Conservation (phyloP, 2,888 invertebrate genomes). For the Catotricha subobsoleta region DNA sequence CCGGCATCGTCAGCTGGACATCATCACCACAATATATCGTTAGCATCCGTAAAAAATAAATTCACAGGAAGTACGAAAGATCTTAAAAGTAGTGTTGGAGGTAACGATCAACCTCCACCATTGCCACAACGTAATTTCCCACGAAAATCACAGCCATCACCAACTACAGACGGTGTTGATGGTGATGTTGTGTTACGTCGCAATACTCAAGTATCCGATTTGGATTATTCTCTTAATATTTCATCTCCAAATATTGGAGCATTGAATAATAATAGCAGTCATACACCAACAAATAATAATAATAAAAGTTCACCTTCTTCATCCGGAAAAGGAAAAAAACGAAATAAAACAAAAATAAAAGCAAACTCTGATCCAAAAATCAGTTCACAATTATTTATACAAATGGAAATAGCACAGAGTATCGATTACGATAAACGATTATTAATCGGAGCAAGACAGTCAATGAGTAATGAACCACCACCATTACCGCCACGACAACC, state of each 20-base stretch:
- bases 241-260: not conserved
- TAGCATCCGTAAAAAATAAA: constrained; percentile 23
- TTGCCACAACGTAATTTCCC: constrained; percentile 35
- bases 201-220: constrained; percentile 22
- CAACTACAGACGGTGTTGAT: constrained; percentile 11
- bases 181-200: constrained; percentile 13
- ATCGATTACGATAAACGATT: constrained; percentile 5
- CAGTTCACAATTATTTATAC: constrained; percentile 29
- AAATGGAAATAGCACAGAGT: constrained; percentile 25
- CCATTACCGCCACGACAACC: constrained; percentile 42
- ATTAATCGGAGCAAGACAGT: constrained; percentile 26
- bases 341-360: constrained; percentile 27
- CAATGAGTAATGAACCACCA: constrained; percentile 32
- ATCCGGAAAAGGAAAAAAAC: constrained; percentile 14
- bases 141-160: constrained; percentile 20
- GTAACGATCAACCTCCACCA: constrained; percentile 31
- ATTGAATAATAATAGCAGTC: not conserved
- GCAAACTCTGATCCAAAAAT: constrained; percentile 31
- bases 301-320: not conserved
- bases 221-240: constrained; percentile 20
- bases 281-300: not conserved
- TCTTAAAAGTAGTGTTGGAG: constrained; percentile 18
- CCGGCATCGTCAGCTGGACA: constrained; percentile 15
- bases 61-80: constrained; percentile 16
- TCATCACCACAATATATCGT: constrained; percentile 19